Conservation (phyloP, 2,113 vertebrate genomes). For the Platichthys flesus region DNA sequence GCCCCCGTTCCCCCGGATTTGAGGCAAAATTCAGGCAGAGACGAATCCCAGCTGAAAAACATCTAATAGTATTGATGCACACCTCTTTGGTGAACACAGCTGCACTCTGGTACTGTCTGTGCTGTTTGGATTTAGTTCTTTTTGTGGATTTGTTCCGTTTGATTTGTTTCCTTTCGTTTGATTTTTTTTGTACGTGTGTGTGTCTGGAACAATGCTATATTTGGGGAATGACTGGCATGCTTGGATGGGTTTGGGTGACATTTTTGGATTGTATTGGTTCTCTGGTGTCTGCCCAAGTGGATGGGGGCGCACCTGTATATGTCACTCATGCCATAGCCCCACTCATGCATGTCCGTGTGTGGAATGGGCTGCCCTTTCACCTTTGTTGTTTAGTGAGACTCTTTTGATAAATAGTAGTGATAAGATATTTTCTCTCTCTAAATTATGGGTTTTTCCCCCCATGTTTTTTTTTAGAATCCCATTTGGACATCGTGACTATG, state of each 20-base stretch:
- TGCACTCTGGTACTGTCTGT: conserved; percentile 76
- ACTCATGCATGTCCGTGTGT: conserved; percentile 82
- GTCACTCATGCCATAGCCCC: conserved; percentile 76
- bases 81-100: conserved; percentile 70
- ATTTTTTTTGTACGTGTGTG: conserved; percentile 61
- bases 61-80: conserved; percentile 75
- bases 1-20: conserved; percentile 17
- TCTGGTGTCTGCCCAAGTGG: conserved; percentile 70
- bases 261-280: conserved; percentile 71
- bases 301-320: conserved; percentile 72
- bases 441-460: neutral
- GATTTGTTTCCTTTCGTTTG: conserved; percentile 69
- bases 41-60: conserved; percentile 65
- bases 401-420: conserved; percentile 29
- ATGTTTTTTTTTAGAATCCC: conserved; percentile 8
- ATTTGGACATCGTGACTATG: conserved; percentile 21
- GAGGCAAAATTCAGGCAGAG: conserved; percentile 54
- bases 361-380: conserved; percentile 82
- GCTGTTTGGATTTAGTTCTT: conserved; percentile 68
- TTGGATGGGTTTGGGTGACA: conserved; percentile 80
- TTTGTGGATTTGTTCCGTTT: conserved; percentile 68
- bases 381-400: conserved; percentile 69
- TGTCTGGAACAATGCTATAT: conserved; percentile 74
- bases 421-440: conserved; percentile 8
- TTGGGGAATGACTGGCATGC: conserved; percentile 83